These are phyloP conservation scores for Morone chrysops DNA, from an alignment of 2,113 vertebrate species.

Conservation along the genomic window DNA sequence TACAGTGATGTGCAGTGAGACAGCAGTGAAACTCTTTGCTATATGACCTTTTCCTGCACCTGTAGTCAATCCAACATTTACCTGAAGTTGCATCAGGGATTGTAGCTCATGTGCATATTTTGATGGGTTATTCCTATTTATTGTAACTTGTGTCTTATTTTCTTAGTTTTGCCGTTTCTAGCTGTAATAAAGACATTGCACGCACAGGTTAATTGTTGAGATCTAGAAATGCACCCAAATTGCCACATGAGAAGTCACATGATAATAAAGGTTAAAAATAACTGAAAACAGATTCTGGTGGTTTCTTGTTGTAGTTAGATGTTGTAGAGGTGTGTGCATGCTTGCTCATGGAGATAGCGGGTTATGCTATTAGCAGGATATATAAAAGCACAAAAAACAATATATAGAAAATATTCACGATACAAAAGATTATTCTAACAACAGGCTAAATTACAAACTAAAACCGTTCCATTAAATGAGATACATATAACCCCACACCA, in stretches of 20 bases:
- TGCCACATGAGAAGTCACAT: not conserved
- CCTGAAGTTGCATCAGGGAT: not conserved
- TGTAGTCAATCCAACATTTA: slow-evolving; percentile 4
- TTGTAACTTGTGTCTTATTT: not conserved
- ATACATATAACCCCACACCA: too few relatives aligned
- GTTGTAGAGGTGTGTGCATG: too few relatives aligned
- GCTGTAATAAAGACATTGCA: too few relatives aligned
- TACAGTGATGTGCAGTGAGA: not conserved
- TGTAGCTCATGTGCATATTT: not conserved
- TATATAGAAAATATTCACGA: too few relatives aligned
- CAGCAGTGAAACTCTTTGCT: not conserved
- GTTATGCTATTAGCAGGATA: too few relatives aligned
- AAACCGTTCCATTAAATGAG: too few relatives aligned
- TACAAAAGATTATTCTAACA: too few relatives aligned
- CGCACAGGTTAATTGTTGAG: not conserved
- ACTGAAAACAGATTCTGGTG: too few relatives aligned
- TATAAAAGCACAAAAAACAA: too few relatives aligned
- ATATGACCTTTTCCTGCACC: not conserved
- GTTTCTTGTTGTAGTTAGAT: too few relatives aligned
- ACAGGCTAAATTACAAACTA: too few relatives aligned
- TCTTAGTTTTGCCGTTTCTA: not conserved
- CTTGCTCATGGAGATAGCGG: too few relatives aligned
- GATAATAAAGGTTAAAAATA: not conserved
- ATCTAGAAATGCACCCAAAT: not conserved
- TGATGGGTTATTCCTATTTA: not conserved